Evolutionary conservation across 1,140 invertebrate species (phyloP).

Genomic region (Caligus rogercresseyi): DNA sequence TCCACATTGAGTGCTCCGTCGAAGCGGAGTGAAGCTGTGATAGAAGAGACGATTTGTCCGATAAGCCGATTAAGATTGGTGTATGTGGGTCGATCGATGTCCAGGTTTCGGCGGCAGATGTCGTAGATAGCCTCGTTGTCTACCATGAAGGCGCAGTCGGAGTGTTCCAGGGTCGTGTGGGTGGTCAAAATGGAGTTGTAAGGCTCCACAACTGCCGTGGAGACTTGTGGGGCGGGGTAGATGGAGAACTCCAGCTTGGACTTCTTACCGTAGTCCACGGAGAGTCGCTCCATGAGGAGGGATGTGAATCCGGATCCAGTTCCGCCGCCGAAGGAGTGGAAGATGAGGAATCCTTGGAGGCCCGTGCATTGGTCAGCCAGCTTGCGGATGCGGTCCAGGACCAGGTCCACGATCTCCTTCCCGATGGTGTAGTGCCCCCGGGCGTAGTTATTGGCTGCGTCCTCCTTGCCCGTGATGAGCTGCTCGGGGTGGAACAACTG

Average conservation of each 20-base stretch:
- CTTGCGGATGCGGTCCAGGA: constrained; percentile 36
- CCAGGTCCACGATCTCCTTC: constrained; percentile 43
- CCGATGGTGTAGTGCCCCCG: constrained; percentile 78
- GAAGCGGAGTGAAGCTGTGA: no score
- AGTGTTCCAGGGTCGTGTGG: constrained; percentile 48
- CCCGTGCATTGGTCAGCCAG: no score
- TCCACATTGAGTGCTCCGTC: constrained; percentile 50
- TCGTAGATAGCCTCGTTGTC: no score
- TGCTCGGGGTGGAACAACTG: constrained; percentile 71
- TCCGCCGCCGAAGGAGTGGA: no score
- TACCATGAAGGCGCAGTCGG: constrained; percentile 49
- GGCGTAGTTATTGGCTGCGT: constrained; percentile 66
- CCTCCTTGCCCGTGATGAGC: constrained; percentile 60
- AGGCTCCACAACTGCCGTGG: constrained; percentile 45
- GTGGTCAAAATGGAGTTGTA: constrained; percentile 47
- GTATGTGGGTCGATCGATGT: constrained; percentile 41
- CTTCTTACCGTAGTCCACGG: constrained; percentile 37
- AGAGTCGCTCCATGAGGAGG: constrained; percentile 34
- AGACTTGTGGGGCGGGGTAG: constrained; percentile 17
- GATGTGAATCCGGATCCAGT: constrained; percentile 37
- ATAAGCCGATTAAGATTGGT: constrained; percentile 37
- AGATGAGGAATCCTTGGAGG: constrained; percentile 47
- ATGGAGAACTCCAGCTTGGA: constrained; percentile 29
- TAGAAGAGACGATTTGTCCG: constrained; percentile 34
- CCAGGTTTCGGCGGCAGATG: no score